Conservation (phyloP, 2,888 invertebrate species). For the Luperina testacea region DNA sequence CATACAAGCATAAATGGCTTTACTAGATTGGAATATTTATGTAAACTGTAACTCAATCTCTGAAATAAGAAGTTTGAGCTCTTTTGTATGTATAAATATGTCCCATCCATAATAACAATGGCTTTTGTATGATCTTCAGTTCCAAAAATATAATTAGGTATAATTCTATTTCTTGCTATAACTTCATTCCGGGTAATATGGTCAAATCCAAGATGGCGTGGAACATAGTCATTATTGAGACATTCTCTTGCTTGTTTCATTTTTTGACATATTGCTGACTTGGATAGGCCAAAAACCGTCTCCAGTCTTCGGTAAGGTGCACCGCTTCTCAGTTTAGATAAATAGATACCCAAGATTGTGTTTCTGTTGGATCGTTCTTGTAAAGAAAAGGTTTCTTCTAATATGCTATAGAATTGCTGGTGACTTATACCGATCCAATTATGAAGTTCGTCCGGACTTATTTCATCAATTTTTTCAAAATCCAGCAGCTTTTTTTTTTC, state of each 20-base stretch:
- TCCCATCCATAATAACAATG: conserved; percentile 18
- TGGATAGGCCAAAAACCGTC: conserved; percentile 16
- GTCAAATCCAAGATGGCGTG: conserved; percentile 18
- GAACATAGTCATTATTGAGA: conserved; percentile 22
- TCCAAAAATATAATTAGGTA: conserved; percentile 17
- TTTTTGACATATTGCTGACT: conserved; percentile 22
- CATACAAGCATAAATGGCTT: conserved; percentile 13
- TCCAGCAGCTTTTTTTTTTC: conserved; percentile 1
- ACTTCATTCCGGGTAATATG: conserved; percentile 16
- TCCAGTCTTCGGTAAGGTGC: conserved; percentile 17
- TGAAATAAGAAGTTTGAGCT: conserved; percentile 22
- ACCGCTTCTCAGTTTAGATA: conserved; percentile 17
- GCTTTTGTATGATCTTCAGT: conserved; percentile 13
- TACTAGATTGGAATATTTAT: conserved; percentile 8
- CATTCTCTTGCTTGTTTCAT: conserved; percentile 22
- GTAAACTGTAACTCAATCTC: conserved; percentile 21
- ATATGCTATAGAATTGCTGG: conserved; percentile 16
- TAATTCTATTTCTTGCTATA: conserved; percentile 15
- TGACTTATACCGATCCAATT: conserved; percentile 13
- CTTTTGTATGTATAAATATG: conserved; percentile 20
- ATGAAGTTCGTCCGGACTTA: conserved; percentile 12
- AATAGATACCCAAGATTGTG: conserved; percentile 15
- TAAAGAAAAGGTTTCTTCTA: conserved; percentile 18
- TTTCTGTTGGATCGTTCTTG: conserved; percentile 13
- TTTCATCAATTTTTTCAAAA: conserved; percentile 18